Evolutionary conservation across 2,888 invertebrate genomes (phyloP).

Genomic region (Caenorhabditis macrosperma): DNA sequence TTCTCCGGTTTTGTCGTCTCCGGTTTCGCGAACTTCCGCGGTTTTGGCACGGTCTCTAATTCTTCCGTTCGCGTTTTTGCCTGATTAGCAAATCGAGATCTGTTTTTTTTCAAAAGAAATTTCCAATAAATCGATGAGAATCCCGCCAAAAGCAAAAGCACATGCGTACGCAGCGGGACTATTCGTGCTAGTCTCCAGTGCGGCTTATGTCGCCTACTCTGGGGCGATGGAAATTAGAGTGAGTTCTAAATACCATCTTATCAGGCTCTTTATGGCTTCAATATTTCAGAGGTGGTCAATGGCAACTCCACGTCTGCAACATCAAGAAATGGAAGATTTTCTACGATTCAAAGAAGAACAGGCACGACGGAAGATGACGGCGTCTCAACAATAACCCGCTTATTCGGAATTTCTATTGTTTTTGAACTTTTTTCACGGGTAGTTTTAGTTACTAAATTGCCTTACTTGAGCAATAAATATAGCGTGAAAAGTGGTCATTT

Average conservation of each 20-base stretch:
- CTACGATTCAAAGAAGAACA: constrained; percentile 48
- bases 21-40: no score
- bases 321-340: constrained; percentile 58
- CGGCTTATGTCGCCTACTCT: constrained; percentile 33
- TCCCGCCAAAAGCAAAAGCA: constrained; percentile 32
- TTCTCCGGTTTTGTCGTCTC: no score
- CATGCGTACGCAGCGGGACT: constrained; percentile 47
- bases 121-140: constrained; percentile 25
- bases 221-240: constrained; percentile 53
- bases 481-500: neutral
- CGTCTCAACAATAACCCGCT: neutral
- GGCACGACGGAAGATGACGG: constrained; percentile 26
- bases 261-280: neutral
- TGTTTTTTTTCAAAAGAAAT: no score
- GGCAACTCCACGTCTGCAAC: constrained; percentile 51
- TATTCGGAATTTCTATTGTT: neutral
- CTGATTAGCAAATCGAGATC: no score
- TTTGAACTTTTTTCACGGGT: neutral
- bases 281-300: constrained; percentile 47
- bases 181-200: constrained; percentile 27
- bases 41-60: no score
- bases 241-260: neutral
- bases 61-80: no score
- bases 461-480: neutral
- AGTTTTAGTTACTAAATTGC: neutral